These are phyloP conservation scores for Nixonia krombeini DNA, from an alignment of 1,140 invertebrate genomes.

Conservation along the genomic window DNA sequence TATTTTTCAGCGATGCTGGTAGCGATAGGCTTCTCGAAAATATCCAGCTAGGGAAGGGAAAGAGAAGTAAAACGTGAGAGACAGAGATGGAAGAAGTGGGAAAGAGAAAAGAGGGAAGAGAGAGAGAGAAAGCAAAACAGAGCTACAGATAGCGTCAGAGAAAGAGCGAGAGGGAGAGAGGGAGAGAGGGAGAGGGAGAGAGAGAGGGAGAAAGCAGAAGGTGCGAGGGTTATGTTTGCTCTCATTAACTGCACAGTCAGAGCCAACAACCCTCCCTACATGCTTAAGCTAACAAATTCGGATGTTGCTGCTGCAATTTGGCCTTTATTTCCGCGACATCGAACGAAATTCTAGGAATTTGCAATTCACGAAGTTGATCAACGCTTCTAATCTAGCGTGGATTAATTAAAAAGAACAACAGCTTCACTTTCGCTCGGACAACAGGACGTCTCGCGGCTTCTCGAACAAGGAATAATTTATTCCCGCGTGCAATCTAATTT, in stretches of 20 bases:
- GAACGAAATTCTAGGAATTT: not conserved
- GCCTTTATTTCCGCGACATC: not conserved
- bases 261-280: constrained; percentile 42
- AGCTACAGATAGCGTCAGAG: too few species aligned
- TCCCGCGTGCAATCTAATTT: not conserved
- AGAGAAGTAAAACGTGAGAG: constrained; percentile 38
- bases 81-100: constrained; percentile 37
- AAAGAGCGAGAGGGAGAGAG: constrained; percentile 43
- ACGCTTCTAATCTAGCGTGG: not conserved
- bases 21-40: constrained; percentile 34
- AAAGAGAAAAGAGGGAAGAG: too few species aligned
- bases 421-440: too few species aligned
- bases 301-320: constrained; percentile 34
- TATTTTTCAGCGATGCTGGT: constrained; percentile 51
- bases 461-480: too few species aligned
- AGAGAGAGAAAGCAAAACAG: constrained; percentile 16
- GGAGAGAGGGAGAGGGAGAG: constrained; percentile 28
- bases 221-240: constrained; percentile 46
- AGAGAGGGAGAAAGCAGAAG: constrained; percentile 32
- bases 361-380: not conserved
- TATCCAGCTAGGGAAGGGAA: too few species aligned
- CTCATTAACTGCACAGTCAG: constrained; percentile 54
- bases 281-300: constrained; percentile 48
- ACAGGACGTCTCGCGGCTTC: too few species aligned
- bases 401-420: too few species aligned